Percentiles rank a stretch among this genome's conserved stretches.
Evolutionary conservation across 2,113 vertebrate species (phyloP).

Genomic region (Solea senegalensis): DNA sequence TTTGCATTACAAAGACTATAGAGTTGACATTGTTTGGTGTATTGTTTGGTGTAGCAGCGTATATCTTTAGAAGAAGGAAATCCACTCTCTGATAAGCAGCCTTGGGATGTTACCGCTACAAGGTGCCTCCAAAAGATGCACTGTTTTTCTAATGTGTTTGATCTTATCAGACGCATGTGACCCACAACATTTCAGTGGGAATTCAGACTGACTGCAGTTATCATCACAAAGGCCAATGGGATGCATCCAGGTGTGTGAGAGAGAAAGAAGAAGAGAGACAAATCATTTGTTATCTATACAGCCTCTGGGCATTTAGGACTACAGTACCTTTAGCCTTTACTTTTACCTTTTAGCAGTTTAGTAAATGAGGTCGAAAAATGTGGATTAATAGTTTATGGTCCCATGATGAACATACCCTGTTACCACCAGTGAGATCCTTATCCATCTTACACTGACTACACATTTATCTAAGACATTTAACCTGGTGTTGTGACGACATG

Average conservation of each 20-base stretch:
- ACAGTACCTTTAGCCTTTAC: neutral
- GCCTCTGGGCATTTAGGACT: conserved; percentile 53
- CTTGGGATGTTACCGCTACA: conserved; percentile 59
- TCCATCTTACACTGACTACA: conserved; percentile 3
- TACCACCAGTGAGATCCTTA: conserved; percentile 36
- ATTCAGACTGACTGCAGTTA: conserved; percentile 47
- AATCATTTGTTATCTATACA: conserved; percentile 61
- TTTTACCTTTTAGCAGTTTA: conserved; percentile 12
- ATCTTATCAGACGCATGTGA: conserved; percentile 63
- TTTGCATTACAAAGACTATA: conserved; percentile 41
- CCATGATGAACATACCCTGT: conserved; percentile 49
- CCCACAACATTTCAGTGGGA: conserved; percentile 38
- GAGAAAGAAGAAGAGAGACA: conserved; percentile 44
- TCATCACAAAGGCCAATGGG: conserved; percentile 69
- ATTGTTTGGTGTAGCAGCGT: conserved; percentile 10
- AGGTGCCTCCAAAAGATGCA: conserved; percentile 35
- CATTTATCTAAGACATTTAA: neutral
- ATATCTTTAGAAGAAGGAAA: conserved; percentile 48
- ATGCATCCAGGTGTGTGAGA: conserved; percentile 52
- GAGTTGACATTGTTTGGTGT: conserved; percentile 3
- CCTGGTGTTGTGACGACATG: neutral
- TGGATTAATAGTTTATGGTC: conserved; percentile 61
- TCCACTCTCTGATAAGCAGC: conserved; percentile 44
- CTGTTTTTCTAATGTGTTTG: conserved; percentile 54
- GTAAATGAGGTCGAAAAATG: conserved; percentile 42